Percentiles rank a stretch among this genome's conserved stretches.
Conservation (phyloP, 2,113 vertebrate genomes). For the Morone saxatilis region DNA sequence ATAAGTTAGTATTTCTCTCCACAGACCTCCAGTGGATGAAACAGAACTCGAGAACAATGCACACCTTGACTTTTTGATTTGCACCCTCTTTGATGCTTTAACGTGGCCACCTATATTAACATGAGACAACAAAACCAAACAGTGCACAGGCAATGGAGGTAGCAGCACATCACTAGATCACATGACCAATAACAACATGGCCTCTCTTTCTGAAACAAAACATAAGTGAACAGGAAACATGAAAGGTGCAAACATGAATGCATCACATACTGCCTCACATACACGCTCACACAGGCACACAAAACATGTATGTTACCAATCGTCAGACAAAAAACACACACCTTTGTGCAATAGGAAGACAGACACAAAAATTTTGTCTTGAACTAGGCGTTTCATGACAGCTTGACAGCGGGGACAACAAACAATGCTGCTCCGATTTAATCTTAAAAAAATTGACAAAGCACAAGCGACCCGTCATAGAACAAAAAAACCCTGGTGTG, state of each 20-base stretch:
- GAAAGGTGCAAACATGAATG: conserved; percentile 79
- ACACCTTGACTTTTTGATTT: conserved; percentile 49
- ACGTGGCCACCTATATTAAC: conserved; percentile 39
- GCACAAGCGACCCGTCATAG: conserved; percentile 61
- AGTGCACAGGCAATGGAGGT: conserved; percentile 70
- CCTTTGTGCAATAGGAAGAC: conserved; percentile 92
- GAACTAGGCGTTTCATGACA: conserved; percentile 90
- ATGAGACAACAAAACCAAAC: conserved; percentile 58
- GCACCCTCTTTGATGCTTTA: conserved; percentile 42
- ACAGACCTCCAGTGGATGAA: conserved; percentile 33
- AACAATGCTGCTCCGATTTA: conserved; percentile 39
- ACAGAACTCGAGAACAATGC: conserved; percentile 46
- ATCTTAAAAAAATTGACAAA: conserved; percentile 34
- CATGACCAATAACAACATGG: conserved; percentile 70
- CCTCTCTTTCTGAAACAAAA: conserved; percentile 35
- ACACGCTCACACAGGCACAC: conserved; percentile 45
- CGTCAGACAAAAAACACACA: conserved; percentile 86
- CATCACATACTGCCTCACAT: conserved; percentile 71
- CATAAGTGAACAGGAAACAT: conserved; percentile 38
- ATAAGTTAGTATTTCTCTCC: conserved; percentile 14
- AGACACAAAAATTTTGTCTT: conserved; percentile 86
- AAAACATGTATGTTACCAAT: conserved; percentile 76
- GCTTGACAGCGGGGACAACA: conserved; percentile 56
- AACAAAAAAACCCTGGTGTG: conserved; percentile 40
- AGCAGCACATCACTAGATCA: conserved; percentile 75